Evolutionary conservation across 2,113 vertebrate species (phyloP).

Genomic region (Tringa solitaria): DNA sequence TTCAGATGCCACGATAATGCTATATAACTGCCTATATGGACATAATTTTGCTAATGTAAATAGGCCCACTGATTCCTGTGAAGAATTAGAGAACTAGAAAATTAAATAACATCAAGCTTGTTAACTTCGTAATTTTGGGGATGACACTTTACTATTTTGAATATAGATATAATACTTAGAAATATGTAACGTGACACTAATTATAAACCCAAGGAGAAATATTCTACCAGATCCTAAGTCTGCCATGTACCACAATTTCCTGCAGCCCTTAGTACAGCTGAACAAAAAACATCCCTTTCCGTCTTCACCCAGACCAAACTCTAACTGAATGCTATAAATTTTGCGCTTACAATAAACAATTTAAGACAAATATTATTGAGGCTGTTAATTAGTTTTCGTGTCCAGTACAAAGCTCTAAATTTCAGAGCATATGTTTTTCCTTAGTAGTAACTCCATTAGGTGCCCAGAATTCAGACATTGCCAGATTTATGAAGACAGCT

Average conservation of each 20-base stretch:
- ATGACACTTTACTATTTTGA: background rate
- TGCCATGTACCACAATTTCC: background rate
- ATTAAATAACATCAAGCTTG: background rate
- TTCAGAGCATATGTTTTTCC: conserved; percentile 41
- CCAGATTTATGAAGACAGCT: conserved; percentile 34
- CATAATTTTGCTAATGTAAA: background rate
- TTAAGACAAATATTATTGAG: conserved; percentile 13
- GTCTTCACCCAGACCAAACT: background rate
- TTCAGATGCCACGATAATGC: background rate
- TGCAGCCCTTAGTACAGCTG: background rate
- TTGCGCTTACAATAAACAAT: conserved; percentile 28
- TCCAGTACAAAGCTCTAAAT: conserved; percentile 4
- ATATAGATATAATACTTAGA: background rate
- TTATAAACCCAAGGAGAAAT: background rate
- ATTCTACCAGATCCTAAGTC: background rate
- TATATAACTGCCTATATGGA: background rate
- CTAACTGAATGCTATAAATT: conserved; percentile 17
- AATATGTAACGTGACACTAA: background rate
- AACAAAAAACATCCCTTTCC: background rate
- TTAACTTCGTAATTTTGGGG: background rate
- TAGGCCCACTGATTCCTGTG: background rate
- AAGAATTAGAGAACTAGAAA: background rate
- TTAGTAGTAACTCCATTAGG: conserved; percentile 37
- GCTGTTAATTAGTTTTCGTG: conserved; percentile 25
- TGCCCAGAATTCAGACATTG: background rate